Base-by-base conservation (phyloP, 2,888 invertebrate species). In the Colostygia pectinataria region DNA sequence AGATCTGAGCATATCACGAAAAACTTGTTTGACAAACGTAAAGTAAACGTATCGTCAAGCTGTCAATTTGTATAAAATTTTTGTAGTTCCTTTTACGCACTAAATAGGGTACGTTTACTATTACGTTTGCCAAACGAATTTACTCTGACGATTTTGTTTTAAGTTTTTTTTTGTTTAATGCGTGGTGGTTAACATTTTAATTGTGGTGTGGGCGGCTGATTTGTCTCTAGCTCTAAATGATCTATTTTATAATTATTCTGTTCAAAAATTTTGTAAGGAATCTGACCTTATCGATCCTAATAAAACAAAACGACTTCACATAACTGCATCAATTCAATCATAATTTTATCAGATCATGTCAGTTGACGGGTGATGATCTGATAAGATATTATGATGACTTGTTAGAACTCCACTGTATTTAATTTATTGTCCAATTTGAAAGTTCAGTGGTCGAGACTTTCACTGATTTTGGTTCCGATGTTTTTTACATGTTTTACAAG, bases 371-470 rank as follows among this genome's bases (percentile, higher is more conserved):
- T 18, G 57, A 60, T 57, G 13, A 38, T 45, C 36, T 27, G 61
- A 54, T 51, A 53, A 53, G 59, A 57, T n/a, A n/a, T 66, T 20
- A 56, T 57, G 60, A 65, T 65, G 66, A 66, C 62, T 70, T 66
- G 67, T 71, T 66, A 65, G 41, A 64, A 65, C 63, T 63, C 65
- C 64, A 68, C 71, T 68, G 60, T 67, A 57, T 59, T 46, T 61
- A 62, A 63, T 64, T 58, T 60, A 41, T 39, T 52, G 55, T 44
- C 40, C 51, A 41, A 60, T 58, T 59, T 57, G 61, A 65, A 65
- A 65, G 61, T 63, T 59, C 53, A 53, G 20, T 53, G 45, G 47
- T 47, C 54, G 24, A 13, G 32, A 58, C 62, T 64, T 62, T 64
- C 61, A 57, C 60, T 61, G 33, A 15, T 49, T 47, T 50, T 45